Conservation (phyloP, 2,888 invertebrate genomes). For the Seira musarum region DNA sequence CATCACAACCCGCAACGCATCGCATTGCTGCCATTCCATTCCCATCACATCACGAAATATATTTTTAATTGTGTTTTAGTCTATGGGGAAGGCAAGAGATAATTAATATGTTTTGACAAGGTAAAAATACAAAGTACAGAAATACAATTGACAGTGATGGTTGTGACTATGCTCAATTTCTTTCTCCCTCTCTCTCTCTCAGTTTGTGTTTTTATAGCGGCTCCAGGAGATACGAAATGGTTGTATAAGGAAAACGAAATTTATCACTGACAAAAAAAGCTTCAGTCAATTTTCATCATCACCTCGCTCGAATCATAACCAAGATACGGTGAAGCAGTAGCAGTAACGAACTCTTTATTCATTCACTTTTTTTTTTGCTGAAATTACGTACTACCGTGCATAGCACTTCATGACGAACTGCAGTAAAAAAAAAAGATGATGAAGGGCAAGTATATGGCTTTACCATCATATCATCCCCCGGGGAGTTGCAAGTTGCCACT, state of each 20-base stretch:
- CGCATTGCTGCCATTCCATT: constrained; percentile 7
- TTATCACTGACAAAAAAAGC: constrained; percentile 51
- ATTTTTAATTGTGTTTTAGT: constrained; percentile 16
- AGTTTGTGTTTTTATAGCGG: too few species aligned
- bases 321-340: background rate
- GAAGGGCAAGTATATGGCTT: constrained; percentile 32
- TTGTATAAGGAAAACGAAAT: constrained; percentile 22
- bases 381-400: background rate
- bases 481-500: constrained; percentile 52
- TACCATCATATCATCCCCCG: constrained; percentile 31
- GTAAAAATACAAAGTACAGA: constrained; percentile 12
- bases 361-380: background rate
- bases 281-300: constrained; percentile 43
- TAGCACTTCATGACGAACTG: background rate
- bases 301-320: background rate
- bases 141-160: background rate
- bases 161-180: too few species aligned
- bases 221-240: background rate
- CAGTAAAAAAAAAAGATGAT: constrained; percentile 31
- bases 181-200: background rate
- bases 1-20: constrained; percentile 15
- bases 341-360: background rate
- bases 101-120: constrained; percentile 59
- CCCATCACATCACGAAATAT: background rate
- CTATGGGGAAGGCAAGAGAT: constrained; percentile 15